Evolutionary conservation across 2,888 invertebrate species (phyloP).

Genomic region (Catonia carolina): DNA sequence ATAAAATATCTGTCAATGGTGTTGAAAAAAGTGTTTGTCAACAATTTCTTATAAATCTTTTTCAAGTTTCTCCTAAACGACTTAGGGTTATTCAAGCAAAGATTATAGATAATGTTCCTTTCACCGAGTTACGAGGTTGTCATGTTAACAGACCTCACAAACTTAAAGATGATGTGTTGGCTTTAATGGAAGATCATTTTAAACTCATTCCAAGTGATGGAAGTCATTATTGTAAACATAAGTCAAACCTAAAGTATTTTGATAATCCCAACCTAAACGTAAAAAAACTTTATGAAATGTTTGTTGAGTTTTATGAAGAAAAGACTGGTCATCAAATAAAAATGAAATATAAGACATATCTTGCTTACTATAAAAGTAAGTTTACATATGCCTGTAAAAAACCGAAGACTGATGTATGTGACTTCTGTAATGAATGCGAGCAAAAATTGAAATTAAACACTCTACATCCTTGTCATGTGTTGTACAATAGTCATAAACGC

Average conservation of each 20-base stretch:
- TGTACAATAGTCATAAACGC: neutral
- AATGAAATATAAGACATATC: neutral
- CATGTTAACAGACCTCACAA: neutral
- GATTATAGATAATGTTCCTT: neutral
- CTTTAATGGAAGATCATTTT: constrained; percentile 2
- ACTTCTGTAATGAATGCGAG: neutral
- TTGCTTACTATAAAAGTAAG: neutral
- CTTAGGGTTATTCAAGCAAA: neutral
- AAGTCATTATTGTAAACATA: neutral
- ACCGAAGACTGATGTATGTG: neutral
- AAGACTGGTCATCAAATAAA: neutral
- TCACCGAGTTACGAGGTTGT: neutral
- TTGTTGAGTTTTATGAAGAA: neutral
- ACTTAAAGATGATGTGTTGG: neutral
- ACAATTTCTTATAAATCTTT: constrained; percentile 8
- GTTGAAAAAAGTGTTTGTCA: constrained; percentile 6
- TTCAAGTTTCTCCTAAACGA: constrained; percentile 1
- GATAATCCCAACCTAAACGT: neutral
- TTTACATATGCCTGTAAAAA: neutral
- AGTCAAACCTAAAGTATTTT: neutral
- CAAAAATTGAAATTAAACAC: neutral
- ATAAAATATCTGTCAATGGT: neutral
- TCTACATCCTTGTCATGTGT: neutral
- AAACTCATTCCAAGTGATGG: neutral
- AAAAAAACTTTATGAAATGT: neutral